phyloP scores from a whole-genome alignment of 1,140 invertebrate species.

The Berghia stephanieae region DNA sequence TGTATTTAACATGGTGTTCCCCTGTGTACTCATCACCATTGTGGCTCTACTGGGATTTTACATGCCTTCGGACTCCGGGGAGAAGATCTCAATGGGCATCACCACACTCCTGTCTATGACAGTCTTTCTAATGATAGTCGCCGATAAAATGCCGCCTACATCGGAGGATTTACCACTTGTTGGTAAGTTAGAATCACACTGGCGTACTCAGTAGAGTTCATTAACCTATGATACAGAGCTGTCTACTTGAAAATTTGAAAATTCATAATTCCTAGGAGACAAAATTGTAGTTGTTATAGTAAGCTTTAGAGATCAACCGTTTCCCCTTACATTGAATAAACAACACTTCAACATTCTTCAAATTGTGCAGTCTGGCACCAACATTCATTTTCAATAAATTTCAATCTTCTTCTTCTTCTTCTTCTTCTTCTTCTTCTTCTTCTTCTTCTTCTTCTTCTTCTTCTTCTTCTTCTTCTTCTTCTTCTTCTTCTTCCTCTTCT shows the following conservation, averaged over 20 bases:
- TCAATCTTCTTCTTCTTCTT: too few species aligned
- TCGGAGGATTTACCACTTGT: conserved; percentile 88
- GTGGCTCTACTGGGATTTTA: conserved; percentile 89
- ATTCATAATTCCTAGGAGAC: background rate
- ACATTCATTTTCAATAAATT: too few species aligned
- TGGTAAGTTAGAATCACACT: conserved; percentile 75
- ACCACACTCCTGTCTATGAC: conserved; percentile 91
- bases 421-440: too few species aligned
- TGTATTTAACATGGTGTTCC: conserved; percentile 89
- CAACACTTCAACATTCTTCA: too few species aligned
- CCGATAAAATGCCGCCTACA: conserved; percentile 89
- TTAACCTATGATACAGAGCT: too few species aligned
- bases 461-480: too few species aligned
- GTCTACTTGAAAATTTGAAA: too few species aligned
- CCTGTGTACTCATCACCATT: conserved; percentile 87
- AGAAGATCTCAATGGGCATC: conserved; percentile 79
- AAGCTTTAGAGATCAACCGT: background rate
- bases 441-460: too few species aligned
- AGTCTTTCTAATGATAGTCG: conserved; percentile 91
- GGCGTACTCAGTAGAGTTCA: too few species aligned
- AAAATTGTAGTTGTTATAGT: background rate
- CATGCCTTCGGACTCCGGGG: conserved; percentile 89
- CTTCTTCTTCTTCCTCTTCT: too few species aligned
- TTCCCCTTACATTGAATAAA: too few species aligned
- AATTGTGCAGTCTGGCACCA: too few species aligned